Evolutionary conservation across 2,797 vertebrate species (phyloP).

Genomic region (Pachyuromys duprasi): DNA sequence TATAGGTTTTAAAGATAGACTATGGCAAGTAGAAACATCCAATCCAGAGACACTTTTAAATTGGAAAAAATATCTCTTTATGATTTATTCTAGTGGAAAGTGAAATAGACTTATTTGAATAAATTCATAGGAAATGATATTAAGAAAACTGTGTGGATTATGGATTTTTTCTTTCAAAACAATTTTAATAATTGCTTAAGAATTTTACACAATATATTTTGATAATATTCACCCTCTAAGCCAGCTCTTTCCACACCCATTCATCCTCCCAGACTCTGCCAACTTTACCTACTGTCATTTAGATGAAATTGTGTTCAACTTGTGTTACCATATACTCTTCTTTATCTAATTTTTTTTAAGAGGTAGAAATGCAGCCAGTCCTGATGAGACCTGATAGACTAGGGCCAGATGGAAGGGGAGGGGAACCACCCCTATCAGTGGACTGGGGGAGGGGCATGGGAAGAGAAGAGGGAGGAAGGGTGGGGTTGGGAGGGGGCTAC

Average conservation of each 20-base stretch:
- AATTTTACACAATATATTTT: neutral
- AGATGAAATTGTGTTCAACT: neutral
- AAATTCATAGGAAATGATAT: neutral
- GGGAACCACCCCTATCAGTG: too few species aligned
- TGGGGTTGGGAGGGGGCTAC: too few species aligned
- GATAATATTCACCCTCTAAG: neutral
- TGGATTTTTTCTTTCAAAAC: neutral
- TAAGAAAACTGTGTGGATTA: neutral
- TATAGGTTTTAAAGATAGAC: neutral
- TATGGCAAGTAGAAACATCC: neutral
- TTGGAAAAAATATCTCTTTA: neutral
- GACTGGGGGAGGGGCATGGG: too few species aligned
- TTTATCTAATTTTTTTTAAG: neutral
- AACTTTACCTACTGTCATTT: neutral
- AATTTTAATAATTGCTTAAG: neutral
- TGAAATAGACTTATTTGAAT: slow-evolving; percentile 32
- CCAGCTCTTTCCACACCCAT: neutral
- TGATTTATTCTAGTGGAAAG: neutral
- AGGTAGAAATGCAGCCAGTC: too few species aligned
- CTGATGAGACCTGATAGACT: too few species aligned
- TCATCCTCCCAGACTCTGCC: neutral
- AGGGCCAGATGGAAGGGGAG: too few species aligned
- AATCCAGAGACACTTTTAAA: neutral
- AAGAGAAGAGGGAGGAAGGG: too few species aligned
- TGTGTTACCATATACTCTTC: neutral